phyloP scores from a whole-genome alignment of 2,888 invertebrate species.

The Torymus tubicola region DNA sequence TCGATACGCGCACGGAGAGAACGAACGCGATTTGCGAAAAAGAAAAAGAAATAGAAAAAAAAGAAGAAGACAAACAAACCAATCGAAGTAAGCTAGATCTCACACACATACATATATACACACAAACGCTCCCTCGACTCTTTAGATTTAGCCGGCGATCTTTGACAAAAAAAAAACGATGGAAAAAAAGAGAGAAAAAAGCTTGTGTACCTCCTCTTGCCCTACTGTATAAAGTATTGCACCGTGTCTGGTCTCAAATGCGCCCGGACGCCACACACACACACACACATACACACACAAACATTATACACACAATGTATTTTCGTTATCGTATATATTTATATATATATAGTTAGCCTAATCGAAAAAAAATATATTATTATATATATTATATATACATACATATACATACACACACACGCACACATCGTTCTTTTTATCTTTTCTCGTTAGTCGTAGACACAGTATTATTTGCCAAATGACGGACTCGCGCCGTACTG shows the following conservation, averaged over 20 bases:
- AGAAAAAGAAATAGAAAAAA: too few species aligned
- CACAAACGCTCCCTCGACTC: not conserved
- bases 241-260: not conserved
- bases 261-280: too few species aligned
- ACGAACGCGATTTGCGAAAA: constrained; percentile 8
- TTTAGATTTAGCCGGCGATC: constrained; percentile 16
- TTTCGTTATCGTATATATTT: not conserved
- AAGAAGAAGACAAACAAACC: not conserved
- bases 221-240: constrained; percentile 47
- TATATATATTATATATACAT: not conserved
- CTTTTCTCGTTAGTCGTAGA: constrained; percentile 50
- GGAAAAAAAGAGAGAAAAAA: constrained; percentile 6
- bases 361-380: constrained; percentile 16
- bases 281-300: too few species aligned
- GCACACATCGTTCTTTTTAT: constrained; percentile 8
- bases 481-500: constrained; percentile 30
- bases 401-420: too few species aligned
- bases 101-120: not conserved
- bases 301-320: too few species aligned
- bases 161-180: not conserved
- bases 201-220: constrained; percentile 10
- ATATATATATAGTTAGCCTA: constrained; percentile 11
- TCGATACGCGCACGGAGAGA: constrained; percentile 45
- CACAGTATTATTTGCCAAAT: constrained; percentile 56
- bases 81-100: constrained; percentile 45